Evolutionary conservation across 2,797 vertebrate genomes (phyloP).

Genomic region (Helarctos malayanus): DNA sequence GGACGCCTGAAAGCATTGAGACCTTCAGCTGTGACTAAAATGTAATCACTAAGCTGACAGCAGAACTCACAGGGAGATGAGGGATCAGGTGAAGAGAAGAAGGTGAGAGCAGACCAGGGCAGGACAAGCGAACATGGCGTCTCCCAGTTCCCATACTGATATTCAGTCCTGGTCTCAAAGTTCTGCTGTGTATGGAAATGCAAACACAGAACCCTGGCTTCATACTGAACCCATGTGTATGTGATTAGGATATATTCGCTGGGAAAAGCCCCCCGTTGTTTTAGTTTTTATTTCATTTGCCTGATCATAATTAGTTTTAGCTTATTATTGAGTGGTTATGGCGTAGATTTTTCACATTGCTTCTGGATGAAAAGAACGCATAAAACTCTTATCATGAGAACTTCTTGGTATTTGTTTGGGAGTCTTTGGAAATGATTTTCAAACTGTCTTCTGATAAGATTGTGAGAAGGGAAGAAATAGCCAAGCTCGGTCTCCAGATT

Average conservation of each 20-base stretch:
- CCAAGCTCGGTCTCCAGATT: background rate
- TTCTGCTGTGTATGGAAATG: background rate
- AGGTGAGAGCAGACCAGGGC: background rate
- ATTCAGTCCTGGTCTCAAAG: background rate
- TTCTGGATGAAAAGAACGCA: slow-evolving; percentile 62
- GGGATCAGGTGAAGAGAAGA: background rate
- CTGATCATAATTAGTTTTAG: slow-evolving; percentile 70
- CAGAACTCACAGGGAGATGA: background rate
- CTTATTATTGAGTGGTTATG: slow-evolving; percentile 69
- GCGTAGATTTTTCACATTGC: slow-evolving; percentile 64
- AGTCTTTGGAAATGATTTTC: slow-evolving; percentile 22
- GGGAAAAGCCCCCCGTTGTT: slow-evolving; percentile 67
- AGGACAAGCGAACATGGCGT: background rate
- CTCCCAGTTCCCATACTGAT: background rate
- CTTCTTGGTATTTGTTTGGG: background rate
- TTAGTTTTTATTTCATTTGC: slow-evolving; percentile 71
- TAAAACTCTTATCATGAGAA: slow-evolving; percentile 51
- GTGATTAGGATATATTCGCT: slow-evolving; percentile 15
- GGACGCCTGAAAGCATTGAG: background rate
- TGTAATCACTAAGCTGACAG: background rate
- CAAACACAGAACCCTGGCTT: background rate
- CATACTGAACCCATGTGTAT: slow-evolving; percentile 40
- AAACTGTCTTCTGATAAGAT: background rate
- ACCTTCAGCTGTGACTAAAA: background rate
- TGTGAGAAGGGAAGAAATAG: background rate